A percentile compares a stretch with the other conserved stretches of the same genome.
Evolutionary conservation across 1,140 invertebrate genomes (phyloP).

Genomic region (Drosophila punjabiensis): DNA sequence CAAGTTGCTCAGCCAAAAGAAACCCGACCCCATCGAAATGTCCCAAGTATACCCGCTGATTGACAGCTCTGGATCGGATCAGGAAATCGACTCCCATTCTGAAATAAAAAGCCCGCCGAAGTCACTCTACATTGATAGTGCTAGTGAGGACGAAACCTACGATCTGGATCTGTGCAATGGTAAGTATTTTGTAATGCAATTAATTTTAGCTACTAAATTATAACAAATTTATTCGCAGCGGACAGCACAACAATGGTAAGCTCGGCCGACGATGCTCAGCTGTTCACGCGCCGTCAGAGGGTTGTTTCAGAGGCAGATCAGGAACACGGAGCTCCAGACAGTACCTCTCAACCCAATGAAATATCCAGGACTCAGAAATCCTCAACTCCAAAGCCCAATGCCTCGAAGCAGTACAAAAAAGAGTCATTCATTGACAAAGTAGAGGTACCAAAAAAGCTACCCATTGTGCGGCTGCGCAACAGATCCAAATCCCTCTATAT

Average conservation of each 20-base stretch:
- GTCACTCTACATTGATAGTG: constrained; percentile 26
- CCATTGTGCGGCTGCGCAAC: constrained; percentile 1
- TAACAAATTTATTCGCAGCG: not conserved
- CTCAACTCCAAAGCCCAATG: not conserved
- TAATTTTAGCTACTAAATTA: not conserved
- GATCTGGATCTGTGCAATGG: not conserved
- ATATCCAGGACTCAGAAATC: not conserved
- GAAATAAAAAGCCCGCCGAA: not conserved
- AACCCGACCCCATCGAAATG: constrained; percentile 14
- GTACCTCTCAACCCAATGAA: not conserved
- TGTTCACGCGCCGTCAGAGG: not conserved
- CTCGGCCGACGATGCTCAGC: too few species aligned
- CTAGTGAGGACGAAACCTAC: constrained; percentile 20
- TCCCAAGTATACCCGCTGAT: constrained; percentile 53
- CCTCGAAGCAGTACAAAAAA: too few species aligned
- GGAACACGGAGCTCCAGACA: not conserved
- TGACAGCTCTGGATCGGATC: not conserved
- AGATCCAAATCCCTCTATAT: constrained; percentile 34
- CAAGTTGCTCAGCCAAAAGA: constrained; percentile 66
- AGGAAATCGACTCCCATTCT: not conserved
- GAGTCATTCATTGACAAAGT: not conserved
- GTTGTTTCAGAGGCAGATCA: not conserved
- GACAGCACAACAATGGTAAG: constrained; percentile 9
- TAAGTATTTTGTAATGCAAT: not conserved
- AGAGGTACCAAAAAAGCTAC: not conserved